These are phyloP conservation scores for Maylandia zebra DNA, from an alignment of 2,113 vertebrate genomes.

Conservation along the genomic window DNA sequence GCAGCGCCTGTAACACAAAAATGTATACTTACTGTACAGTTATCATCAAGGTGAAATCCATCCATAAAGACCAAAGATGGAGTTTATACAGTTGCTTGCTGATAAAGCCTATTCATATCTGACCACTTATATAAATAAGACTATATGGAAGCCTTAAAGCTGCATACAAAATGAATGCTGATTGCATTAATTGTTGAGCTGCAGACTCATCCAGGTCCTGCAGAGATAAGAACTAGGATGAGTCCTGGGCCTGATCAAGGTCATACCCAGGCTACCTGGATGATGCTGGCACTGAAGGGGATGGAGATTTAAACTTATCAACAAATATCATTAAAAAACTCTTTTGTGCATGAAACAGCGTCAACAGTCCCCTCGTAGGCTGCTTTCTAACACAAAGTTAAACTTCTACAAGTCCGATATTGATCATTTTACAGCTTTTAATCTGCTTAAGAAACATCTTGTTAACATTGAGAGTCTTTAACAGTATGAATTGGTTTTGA, in stretches of 20 bases:
- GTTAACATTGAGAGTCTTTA: not conserved
- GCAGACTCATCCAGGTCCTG: not conserved
- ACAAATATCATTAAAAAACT: not conserved
- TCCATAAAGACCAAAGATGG: not conserved
- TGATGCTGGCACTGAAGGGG: not conserved
- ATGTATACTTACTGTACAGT: not conserved
- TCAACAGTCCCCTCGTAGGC: not conserved
- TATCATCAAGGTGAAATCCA: not conserved
- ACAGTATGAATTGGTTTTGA: not conserved
- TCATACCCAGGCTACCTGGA: not conserved
- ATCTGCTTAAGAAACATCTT: not conserved
- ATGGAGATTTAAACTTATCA: not conserved
- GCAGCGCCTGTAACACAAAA: not conserved
- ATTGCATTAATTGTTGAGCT: not conserved
- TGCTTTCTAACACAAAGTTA: not conserved
- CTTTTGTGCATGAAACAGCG: not conserved
- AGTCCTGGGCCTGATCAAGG: not conserved
- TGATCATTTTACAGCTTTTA: not conserved
- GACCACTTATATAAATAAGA: not conserved
- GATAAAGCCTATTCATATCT: not conserved
- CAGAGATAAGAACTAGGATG: not conserved
- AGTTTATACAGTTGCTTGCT: not conserved
- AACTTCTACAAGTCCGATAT: not conserved
- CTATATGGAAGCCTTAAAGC: not conserved
- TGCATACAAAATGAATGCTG: not conserved